Evolutionary conservation across 2,888 invertebrate species (phyloP), one percentile per base, ranked within the genome.

Genomic region (Cataglyphis albicans): DNA sequence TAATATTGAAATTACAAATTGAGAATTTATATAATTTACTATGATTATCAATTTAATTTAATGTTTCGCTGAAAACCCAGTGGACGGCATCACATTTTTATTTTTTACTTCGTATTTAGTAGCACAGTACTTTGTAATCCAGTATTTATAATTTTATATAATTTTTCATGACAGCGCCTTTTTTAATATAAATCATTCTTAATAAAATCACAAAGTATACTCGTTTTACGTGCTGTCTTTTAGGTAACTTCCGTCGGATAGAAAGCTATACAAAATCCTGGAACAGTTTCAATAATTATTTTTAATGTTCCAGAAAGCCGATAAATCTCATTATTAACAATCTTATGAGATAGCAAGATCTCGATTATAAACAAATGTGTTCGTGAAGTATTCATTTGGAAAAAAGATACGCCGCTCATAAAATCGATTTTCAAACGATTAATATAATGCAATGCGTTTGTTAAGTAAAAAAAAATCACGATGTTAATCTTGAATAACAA

Each of bases 271-370:
- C 57, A 48, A 63, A 25, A 15, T 70, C 76, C 84, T 76, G 84
- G 82, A 84, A 82, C 75, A 84, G 35, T 65, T 83, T 89, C 73
- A 86, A 85, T 88, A 90, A 90, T 84, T 76, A 83, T 81, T 87
- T 90, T 90, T 85, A 91, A 89, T 91, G 90, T 92, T 91, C 87
- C 92, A 91, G 91, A 90, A 89, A 84, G 76, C 65, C 67, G 44
- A 44, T 82, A 74, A 12, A 76, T 76, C 65, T 75, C 48, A n/a
- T 80, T 80, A 64, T 64, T 63, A 82, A 78, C 84, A 61, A 78
- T 80, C 25, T 80, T 80, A 61, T 48, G 78, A 80, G 44, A 68
- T 78, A 68, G 44, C 68, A 82, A 67, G 82, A 55, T 81, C 81
- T 81, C 61, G 41, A 44, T 52, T 68, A 38, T 82, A 67, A 12